Base-by-base conservation (phyloP, 2,797 vertebrate species). In the Eutrigla gurnardus region DNA sequence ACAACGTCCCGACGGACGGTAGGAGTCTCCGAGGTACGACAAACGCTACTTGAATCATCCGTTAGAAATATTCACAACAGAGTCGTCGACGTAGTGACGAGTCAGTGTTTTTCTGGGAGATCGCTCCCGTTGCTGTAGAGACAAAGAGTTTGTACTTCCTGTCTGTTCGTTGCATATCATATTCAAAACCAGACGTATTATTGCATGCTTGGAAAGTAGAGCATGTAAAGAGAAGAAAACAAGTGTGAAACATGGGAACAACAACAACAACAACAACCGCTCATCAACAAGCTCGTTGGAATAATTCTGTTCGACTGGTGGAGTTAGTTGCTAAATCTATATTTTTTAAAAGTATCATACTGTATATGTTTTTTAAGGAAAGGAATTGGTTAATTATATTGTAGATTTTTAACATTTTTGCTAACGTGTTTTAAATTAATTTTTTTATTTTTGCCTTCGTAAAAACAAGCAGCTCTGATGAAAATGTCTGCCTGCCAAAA, bases 31-130 rank as follows among this genome's bases (percentile, higher is more conserved):
- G 88, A 90, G 81, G 83, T 89, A 86, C 60, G 65, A 82, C 70
- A 78, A 69, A 78, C 71, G 54, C 87, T 90, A 93, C 93, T 93
- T 93, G 91, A 93, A 93, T 92, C 80, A 72, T 57, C 84, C 2
- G 74, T 70, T 72, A 66, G 65, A 53, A 47, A 18, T 76, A 61
- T 62, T 86, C 72, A 53, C 14, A 46, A 17, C 7, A 1, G 13
- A 43, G 15, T 17, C 42, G 7, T 49, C 25, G 5, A 39, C 17
- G 14, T 46, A 17, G 3, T 46, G 2, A 46, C 18, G 7, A 70
- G 36, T 69, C 62, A 78, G 68, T 79, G 75, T 79, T 65, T 49
- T 54, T 54, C 25, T 39, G 55, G 70, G 71, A 69, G 73, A 40
- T 63, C 12, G 36, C 52, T 86, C 43, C 59, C 73, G 45, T 43